phyloP scores from a whole-genome alignment of 2,113 vertebrate species.

The Sciurus niger region DNA sequence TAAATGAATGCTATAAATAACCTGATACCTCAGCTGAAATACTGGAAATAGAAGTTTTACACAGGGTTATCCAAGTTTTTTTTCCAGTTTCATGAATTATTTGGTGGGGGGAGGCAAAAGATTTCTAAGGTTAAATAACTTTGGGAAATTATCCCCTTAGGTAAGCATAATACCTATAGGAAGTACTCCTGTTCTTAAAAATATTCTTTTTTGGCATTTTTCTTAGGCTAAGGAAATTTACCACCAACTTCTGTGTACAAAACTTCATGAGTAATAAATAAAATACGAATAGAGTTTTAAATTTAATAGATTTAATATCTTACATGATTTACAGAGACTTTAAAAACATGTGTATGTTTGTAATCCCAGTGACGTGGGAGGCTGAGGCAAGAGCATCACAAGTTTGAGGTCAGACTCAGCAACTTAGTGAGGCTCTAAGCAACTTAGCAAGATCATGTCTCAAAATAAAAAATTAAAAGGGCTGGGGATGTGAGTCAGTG shows the following conservation, averaged over 20 bases:
- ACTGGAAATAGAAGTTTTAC: not conserved
- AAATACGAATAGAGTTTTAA: not conserved
- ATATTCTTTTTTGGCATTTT: not conserved
- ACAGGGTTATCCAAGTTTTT: not conserved
- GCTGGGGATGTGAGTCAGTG: too few relatives aligned
- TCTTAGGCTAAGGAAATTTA: conserved; percentile 16
- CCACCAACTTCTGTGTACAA: not conserved
- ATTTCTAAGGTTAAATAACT: conserved; percentile 33
- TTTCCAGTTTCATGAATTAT: conserved; percentile 20
- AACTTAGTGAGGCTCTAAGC: too few relatives aligned
- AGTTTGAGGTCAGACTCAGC: too few relatives aligned
- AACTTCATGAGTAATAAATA: conserved; percentile 17
- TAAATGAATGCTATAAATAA: conserved; percentile 43
- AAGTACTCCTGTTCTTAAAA: not conserved
- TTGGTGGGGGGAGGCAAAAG: not conserved
- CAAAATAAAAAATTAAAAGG: too few relatives aligned
- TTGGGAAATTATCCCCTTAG: not conserved
- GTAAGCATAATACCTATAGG: not conserved
- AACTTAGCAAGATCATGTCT: too few relatives aligned
- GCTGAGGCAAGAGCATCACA: too few relatives aligned
- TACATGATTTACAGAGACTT: not conserved
- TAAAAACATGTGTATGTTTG: not conserved
- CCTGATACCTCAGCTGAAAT: not conserved
- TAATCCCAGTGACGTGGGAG: too few relatives aligned
- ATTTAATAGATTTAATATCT: conserved; percentile 38